phyloP scores from a whole-genome alignment of 2,797 vertebrate species.

The Oophaga sylvatica region DNA sequence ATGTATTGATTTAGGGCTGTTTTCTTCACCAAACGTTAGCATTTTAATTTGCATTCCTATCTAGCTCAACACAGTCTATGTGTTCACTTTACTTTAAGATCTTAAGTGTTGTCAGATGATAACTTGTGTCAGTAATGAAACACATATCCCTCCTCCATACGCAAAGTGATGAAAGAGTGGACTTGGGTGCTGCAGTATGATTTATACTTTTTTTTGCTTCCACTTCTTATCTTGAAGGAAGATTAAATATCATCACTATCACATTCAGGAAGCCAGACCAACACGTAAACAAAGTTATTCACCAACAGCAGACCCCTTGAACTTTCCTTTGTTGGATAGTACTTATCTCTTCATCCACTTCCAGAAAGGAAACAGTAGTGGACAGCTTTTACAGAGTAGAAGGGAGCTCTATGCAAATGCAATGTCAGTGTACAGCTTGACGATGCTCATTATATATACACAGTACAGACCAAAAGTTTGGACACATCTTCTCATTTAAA shows the following conservation, averaged over 20 bases:
- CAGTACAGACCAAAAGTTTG: too few species aligned
- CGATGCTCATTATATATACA: too few species aligned
- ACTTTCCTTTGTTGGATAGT: constrained; percentile 53
- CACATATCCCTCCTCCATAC: constrained; percentile 42
- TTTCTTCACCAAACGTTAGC: too few species aligned
- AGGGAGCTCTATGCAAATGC: constrained; percentile 48
- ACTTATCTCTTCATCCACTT: constrained; percentile 63
- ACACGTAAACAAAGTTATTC: constrained; percentile 63
- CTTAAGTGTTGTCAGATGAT: constrained; percentile 14
- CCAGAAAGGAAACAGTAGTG: constrained; percentile 60
- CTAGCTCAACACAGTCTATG: not conserved
- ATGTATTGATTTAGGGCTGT: too few species aligned
- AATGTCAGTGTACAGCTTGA: not conserved
- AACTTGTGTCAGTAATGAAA: constrained; percentile 44
- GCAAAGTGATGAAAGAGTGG: constrained; percentile 58
- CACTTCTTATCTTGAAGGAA: constrained; percentile 63
- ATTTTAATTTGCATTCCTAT: not conserved
- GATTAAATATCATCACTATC: constrained; percentile 62
- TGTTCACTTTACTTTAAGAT: not conserved
- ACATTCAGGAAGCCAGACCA: constrained; percentile 59
- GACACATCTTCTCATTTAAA: too few species aligned
- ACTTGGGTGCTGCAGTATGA: constrained; percentile 59
- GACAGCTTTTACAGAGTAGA: constrained; percentile 47
- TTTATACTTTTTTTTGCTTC: constrained; percentile 61
- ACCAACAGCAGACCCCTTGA: constrained; percentile 63